Conservation (phyloP, 1,140 invertebrate species). For the Trichonephila inaurata region DNA sequence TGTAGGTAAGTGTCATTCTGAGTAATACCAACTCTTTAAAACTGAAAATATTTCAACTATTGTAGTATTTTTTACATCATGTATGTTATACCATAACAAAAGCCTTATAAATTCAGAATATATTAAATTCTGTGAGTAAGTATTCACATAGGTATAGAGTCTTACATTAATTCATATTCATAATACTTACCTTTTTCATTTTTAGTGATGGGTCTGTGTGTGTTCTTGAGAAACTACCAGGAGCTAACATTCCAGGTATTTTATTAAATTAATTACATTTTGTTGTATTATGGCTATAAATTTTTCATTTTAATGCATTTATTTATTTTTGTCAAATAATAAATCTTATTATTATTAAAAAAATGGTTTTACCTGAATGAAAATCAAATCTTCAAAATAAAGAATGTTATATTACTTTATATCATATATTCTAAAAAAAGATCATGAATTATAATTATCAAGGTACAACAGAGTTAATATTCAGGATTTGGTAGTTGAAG, state of each 20-base stretch:
- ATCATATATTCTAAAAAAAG: too few relatives aligned
- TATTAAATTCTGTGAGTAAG: neutral
- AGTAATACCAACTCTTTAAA: too few relatives aligned
- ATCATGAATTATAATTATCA: too few relatives aligned
- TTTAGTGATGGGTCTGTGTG: slow-evolving; percentile 54
- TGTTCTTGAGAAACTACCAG: neutral
- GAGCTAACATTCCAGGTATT: neutral
- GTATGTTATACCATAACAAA: neutral
- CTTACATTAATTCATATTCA: neutral
- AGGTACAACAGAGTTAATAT: too few relatives aligned
- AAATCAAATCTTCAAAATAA: too few relatives aligned
- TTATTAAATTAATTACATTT: too few relatives aligned
- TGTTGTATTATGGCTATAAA: neutral
- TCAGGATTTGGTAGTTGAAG: too few relatives aligned
- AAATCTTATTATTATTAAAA: too few relatives aligned
- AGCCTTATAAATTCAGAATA: neutral
- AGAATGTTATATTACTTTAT: too few relatives aligned
- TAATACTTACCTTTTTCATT: neutral
- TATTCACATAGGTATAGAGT: neutral
- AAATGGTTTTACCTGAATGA: too few relatives aligned
- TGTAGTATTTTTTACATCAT: neutral
- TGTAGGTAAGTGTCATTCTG: slow-evolving; percentile 84
- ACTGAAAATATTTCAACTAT: too few relatives aligned
- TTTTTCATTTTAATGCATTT: neutral
- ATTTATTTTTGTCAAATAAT: too few relatives aligned